Conservation (phyloP, 1,140 invertebrate genomes). For the Drosophila virilis region DNA sequence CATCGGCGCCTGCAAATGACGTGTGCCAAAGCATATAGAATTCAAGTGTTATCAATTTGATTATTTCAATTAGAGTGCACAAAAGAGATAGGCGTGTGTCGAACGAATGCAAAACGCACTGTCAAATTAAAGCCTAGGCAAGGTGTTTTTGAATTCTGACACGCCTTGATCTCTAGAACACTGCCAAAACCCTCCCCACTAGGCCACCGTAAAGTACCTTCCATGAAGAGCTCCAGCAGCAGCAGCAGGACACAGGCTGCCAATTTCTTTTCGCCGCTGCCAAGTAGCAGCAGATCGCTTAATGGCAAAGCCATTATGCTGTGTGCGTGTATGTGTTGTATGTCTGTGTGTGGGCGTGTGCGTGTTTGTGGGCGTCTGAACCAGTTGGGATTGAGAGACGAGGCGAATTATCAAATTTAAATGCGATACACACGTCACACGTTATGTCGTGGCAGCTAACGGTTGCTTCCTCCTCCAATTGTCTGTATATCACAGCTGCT, state of each 20-base stretch:
- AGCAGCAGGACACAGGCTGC: conserved; percentile 75
- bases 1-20: conserved; percentile 85
- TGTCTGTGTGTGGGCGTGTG: conserved; percentile 10
- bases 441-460: conserved; percentile 57
- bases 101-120: too few relatives aligned
- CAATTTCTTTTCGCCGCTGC: conserved; percentile 72
- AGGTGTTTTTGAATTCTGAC: not conserved
- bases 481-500: conserved; percentile 36
- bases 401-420: conserved; percentile 16
- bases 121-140: not conserved
- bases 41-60: not conserved
- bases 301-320: conserved; percentile 71
- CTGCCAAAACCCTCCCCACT: too few relatives aligned
- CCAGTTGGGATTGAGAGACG: conserved; percentile 39
- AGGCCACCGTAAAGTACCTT: conserved; percentile 55
- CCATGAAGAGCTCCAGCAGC: conserved; percentile 77
- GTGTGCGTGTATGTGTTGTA: conserved; percentile 21
- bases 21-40: conserved; percentile 29
- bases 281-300: conserved; percentile 71
- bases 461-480: conserved; percentile 11
- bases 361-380: conserved; percentile 53
- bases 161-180: too few relatives aligned
- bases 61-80: not conserved
- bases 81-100: not conserved
- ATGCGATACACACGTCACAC: conserved; percentile 59